These are phyloP conservation scores for Podotricha telesiphe DNA, from an alignment of 2,888 invertebrate species.

Conservation along the genomic window DNA sequence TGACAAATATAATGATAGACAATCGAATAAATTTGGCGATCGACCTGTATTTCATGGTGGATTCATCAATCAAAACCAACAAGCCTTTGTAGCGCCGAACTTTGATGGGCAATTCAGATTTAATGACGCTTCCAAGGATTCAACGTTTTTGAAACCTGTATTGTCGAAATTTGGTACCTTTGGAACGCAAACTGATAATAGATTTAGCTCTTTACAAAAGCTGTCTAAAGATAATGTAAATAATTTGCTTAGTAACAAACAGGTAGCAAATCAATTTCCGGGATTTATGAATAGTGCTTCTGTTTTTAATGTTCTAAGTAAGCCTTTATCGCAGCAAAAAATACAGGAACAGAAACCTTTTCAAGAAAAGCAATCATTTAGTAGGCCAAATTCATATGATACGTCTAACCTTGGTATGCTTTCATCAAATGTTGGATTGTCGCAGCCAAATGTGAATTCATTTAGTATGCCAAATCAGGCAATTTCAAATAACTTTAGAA, in stretches of 20 bases:
- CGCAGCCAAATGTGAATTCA: not conserved
- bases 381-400: slow-evolving; percentile 36
- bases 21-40: slow-evolving; percentile 58
- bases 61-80: slow-evolving; percentile 61
- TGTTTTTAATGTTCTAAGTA: not conserved
- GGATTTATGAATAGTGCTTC: not conserved
- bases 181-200: slow-evolving; percentile 28
- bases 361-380: slow-evolving; percentile 1
- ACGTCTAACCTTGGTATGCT: slow-evolving; percentile 15
- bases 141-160: slow-evolving; percentile 19
- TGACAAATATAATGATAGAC: slow-evolving; percentile 59
- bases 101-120: slow-evolving; percentile 42
- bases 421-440: not conserved
- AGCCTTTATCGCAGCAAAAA: slow-evolving; percentile 41
- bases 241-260: slow-evolving; percentile 5
- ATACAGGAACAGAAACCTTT: slow-evolving; percentile 30
- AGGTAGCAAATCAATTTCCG: slow-evolving; percentile 34
- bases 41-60: slow-evolving; percentile 56
- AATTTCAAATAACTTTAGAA: slow-evolving; percentile 5
- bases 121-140: slow-evolving; percentile 23
- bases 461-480: not conserved
- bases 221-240: slow-evolving; percentile 46
- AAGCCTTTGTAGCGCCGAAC: slow-evolving; percentile 52
- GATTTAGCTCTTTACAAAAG: slow-evolving; percentile 51
- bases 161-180: slow-evolving; percentile 41